Percentiles rank a stretch among this genome's conserved stretches.
Conservation (phyloP, 2,113 vertebrate genomes). For the Tetrao urogallus region DNA sequence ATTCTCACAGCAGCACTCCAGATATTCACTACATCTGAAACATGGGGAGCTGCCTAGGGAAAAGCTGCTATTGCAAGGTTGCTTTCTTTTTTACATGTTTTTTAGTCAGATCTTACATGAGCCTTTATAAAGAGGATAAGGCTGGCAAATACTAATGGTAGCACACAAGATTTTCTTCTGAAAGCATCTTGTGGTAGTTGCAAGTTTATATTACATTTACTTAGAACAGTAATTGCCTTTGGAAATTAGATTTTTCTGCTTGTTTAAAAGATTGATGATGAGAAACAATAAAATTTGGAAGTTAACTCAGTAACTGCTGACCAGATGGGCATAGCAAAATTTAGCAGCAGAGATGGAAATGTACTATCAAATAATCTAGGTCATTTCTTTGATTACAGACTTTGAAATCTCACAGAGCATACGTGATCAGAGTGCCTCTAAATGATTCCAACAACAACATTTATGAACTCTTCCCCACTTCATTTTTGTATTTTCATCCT, state of each 20-base stretch:
- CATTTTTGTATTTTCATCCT: background rate
- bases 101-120: background rate
- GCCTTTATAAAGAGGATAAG: background rate
- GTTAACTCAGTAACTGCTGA: background rate
- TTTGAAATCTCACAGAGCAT: background rate
- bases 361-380: background rate
- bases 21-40: background rate
- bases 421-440: background rate
- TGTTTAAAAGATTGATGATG: slow-evolving; percentile 7
- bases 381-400: background rate
- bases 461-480: background rate
- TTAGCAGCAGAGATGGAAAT: background rate
- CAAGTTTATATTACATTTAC: slow-evolving; percentile 50
- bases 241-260: slow-evolving; percentile 53
- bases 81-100: background rate
- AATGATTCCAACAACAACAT: background rate
- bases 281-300: slow-evolving; percentile 27
- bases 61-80: background rate
- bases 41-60: background rate
- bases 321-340: background rate
- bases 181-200: slow-evolving; percentile 50
- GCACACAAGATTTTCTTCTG: slow-evolving; percentile 22
- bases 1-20: background rate
- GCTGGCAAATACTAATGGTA: slow-evolving; percentile 30
- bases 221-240: slow-evolving; percentile 48